Percentiles rank a stretch among this genome's conserved stretches.
Evolutionary conservation across 2,888 invertebrate genomes (phyloP).

Genomic region (Zele albiditarsus): DNA sequence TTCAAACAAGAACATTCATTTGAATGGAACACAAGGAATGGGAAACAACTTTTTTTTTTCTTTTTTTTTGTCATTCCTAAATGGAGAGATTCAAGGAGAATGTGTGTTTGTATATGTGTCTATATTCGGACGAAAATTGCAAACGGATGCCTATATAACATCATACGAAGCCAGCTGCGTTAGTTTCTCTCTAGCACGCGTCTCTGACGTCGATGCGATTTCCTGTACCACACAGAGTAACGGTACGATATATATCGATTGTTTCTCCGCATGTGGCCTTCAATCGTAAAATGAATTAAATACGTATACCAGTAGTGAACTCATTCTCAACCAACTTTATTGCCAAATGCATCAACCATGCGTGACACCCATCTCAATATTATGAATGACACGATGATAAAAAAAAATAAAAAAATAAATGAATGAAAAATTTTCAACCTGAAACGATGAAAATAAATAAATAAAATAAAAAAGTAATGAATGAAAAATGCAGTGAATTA

Average conservation of each 20-base stretch:
- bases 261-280: conserved; percentile 44
- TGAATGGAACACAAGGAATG: neutral
- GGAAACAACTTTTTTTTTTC: neutral
- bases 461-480: neutral
- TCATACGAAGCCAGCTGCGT: conserved; percentile 32
- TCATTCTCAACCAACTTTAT: conserved; percentile 13
- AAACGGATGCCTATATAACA: conserved; percentile 6
- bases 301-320: neutral
- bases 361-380: neutral
- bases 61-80: neutral
- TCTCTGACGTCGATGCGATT: conserved; percentile 47
- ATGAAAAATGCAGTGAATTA: neutral
- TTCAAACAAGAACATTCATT: neutral
- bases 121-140: conserved; percentile 18
- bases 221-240: conserved; percentile 56
- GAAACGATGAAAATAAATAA: neutral
- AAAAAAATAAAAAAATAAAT: neutral
- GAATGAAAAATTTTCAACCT: neutral
- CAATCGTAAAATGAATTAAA: conserved; percentile 13
- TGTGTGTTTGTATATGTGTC: neutral
- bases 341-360: neutral
- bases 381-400: neutral
- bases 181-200: conserved; percentile 35
- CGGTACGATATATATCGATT: conserved; percentile 56
- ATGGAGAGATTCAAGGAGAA: conserved; percentile 7